These are phyloP conservation scores for Brachyrhaphis roseni DNA, from an alignment of 2,797 vertebrate species.

Conservation along the genomic window DNA sequence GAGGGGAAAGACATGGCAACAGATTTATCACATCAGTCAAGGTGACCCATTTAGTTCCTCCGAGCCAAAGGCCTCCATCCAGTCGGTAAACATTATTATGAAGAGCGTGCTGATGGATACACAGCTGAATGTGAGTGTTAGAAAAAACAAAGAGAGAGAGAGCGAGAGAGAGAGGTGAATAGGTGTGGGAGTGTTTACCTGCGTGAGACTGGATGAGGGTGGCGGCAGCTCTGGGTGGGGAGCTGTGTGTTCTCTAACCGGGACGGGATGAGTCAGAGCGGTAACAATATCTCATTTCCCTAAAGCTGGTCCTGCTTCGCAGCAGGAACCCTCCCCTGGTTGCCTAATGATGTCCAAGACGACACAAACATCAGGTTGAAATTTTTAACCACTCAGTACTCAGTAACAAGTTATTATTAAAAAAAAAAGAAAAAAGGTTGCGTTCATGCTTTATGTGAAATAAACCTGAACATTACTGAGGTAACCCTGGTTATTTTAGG, in stretches of 20 bases:
- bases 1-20: slow-evolving; percentile 1
- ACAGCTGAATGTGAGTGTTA: not conserved
- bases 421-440: no score
- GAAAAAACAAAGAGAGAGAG: not conserved
- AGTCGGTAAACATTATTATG: slow-evolving; percentile 12
- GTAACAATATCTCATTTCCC: slow-evolving; percentile 63
- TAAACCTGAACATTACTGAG: not conserved
- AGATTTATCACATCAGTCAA: slow-evolving; percentile 16
- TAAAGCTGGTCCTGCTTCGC: slow-evolving; percentile 34
- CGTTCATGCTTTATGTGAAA: not conserved
- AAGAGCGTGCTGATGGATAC: slow-evolving; percentile 18
- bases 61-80: not conserved
- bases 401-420: not conserved
- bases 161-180: not conserved
- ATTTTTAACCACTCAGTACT: not conserved
- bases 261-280: slow-evolving; percentile 26
- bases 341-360: slow-evolving; percentile 55
- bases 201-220: slow-evolving; percentile 40
- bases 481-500: slow-evolving; percentile 18
- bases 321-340: slow-evolving; percentile 52
- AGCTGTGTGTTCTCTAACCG: slow-evolving; percentile 11
- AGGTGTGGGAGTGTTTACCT: slow-evolving; percentile 48
- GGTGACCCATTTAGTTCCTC: slow-evolving; percentile 30
- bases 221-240: slow-evolving; percentile 34
- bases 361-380: slow-evolving; percentile 8